Evolutionary conservation across 2,888 invertebrate species (phyloP), one percentile per base, ranked within the genome.

Genomic region (Drepana falcataria): DNA sequence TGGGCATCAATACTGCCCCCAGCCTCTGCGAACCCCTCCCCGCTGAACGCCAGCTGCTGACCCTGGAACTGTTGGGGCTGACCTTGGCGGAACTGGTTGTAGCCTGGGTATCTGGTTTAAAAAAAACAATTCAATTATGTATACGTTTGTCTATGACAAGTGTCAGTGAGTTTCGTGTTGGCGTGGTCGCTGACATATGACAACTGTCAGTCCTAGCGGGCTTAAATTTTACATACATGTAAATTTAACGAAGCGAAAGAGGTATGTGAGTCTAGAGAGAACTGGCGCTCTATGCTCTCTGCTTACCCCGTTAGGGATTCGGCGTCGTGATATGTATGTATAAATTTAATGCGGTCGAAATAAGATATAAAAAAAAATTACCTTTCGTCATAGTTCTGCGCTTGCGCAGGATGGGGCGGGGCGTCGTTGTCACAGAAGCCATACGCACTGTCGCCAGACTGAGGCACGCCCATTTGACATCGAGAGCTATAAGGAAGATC

Each of bases 381-480:
- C n/a, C 41, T 33, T 2, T 49, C 51, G 7, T 51, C 41, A 34
- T 41, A 41, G 40, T 6, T 6, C 3, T 41, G 55, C 0, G 54
- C n/a, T 47, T 59, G 63, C 35, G 48, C 56, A 0, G 70, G 73
- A 47, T 71, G 65, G 2, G 73, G 71, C 0, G 74, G 69, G 48
- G 78, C 61, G 64, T 91, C 82, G 48, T 85, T 73, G 61, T 92
- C 92, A 56, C 94, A 94, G 80, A 95, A 95, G 0, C 96, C 96
- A 79, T 96, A 96, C 62, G 96, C 96, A 52, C 96, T 96, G 76
- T 96, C 96, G 0, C 91, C 91, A 0, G 91, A 91, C 0, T 96
- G 95, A 53, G 94, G 95, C 3, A 94, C 93, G 0, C 93, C 93
- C 83, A 93, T 93, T n/a, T 93, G 93, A 67, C 93, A 92, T 0